Conservation (phyloP, 1,140 invertebrate species). For the Stenopsyche tienmushanensis region DNA sequence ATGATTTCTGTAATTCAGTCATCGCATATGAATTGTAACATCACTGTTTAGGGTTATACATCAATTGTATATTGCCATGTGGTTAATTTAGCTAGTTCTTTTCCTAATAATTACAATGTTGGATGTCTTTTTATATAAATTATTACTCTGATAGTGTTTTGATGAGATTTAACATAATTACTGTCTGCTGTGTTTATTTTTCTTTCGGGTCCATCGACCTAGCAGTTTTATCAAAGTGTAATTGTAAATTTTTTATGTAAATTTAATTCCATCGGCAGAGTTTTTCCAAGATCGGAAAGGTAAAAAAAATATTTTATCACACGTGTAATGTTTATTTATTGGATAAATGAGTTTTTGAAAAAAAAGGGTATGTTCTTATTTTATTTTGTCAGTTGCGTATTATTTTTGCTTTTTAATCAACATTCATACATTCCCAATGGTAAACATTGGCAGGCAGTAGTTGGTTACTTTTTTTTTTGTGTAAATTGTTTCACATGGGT, state of each 20-base stretch:
- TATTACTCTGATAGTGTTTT: constrained; percentile 14
- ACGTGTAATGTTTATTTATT: too few species aligned
- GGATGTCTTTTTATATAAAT: constrained; percentile 31
- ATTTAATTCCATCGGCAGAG: too few species aligned
- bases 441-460: constrained; percentile 15
- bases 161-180: background rate
- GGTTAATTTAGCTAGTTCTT: constrained; percentile 39
- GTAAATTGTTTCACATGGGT: constrained; percentile 28
- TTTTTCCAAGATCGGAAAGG: too few species aligned
- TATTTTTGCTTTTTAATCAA: background rate
- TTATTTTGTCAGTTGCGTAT: too few species aligned
- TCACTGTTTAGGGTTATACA: too few species aligned
- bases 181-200: constrained; percentile 13
- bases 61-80: constrained; percentile 26
- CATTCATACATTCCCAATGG: constrained; percentile 21
- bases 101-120: constrained; percentile 39
- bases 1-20: too few species aligned
- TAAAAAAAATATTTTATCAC: too few species aligned
- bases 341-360: too few species aligned
- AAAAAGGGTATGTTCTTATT: too few species aligned
- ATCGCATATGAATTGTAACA: constrained; percentile 25
- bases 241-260: too few species aligned
- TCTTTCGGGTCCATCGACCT: too few species aligned
- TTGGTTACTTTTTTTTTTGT: constrained; percentile 20
- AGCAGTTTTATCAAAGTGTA: too few species aligned